Base-by-base conservation (phyloP, 2,113 vertebrate genomes). In the Gallinago jamesoni region DNA sequence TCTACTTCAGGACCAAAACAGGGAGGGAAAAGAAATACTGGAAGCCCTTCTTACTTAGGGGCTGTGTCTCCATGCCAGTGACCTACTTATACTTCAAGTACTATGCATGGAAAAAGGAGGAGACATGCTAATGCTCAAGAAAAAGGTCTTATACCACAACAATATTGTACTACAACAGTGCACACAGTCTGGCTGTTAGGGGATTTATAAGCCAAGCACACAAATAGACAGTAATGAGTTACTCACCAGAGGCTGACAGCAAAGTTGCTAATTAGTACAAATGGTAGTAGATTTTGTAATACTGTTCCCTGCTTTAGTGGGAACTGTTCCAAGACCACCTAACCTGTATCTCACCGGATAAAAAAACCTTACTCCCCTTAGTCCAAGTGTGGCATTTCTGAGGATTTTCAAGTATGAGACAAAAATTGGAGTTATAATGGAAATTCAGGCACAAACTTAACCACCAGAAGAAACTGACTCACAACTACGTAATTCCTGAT, bases 181-280 rank as follows among this genome's bases (percentile, higher is more conserved):
- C 91, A 82, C 92, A 59, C 91, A 91, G 91, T 87, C 89, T 96
- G 96, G 87, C 81, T 94, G 96, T 85, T 97, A 37, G 14, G 96
- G 94, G 96, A 96, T 96, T 96, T 96, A 92, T 89, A 96, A 96
- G 94, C 93, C 95, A 97, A 89, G 91, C 89, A 73, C 96, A 96
- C 96, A 96, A 96, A 96, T 94, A 94, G 96, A 96, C 91, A 96
- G 93, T 96, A 96, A 95, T 96, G 94, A 97, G 94, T 96, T 96
- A 96, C 94, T 93, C 95, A 96, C 89, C 81, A 96, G 95, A 96
- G 94, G 93, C 94, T 97, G 93, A 94, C 96, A 96, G 94, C 77
- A 96, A 96, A 97, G 96, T 96, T 94, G 81, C 93, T 96, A 96
- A 97, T 97, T 97, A 96, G 94, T 96, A 96, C 89, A 96, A 96